Base-by-base conservation (phyloP, 2,797 vertebrate genomes). In the Streptopelia turtur region DNA sequence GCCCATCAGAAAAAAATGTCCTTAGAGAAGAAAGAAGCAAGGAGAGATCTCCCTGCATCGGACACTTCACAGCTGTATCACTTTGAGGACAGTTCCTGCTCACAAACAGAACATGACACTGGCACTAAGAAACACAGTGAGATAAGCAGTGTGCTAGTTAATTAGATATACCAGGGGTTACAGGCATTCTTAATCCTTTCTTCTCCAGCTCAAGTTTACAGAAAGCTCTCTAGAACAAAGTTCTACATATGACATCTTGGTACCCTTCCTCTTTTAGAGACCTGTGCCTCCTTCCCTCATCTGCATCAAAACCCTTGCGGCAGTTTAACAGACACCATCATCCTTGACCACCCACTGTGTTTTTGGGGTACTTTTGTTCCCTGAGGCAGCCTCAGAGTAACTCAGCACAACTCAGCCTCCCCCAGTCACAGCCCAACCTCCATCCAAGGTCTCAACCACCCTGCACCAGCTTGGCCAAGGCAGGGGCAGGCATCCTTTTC, bases 381-480 rank as follows among this genome's bases (percentile, higher is more conserved):
- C 25, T 11, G 11, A n/a, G 25, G 6, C 10, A 72, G 13, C 15
- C 45, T 71, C 56, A 59, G 55, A 72, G 16, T 27, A 90, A 80
- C 22, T 8, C 30, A 76, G 22, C 5, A 52, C 13, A 61, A 23
- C 10, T n/a, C 56, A 70, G 49, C 13, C n/a, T 64, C n/a, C 15
- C 25, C 12, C 0, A 5, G 28, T 27, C 33, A 24, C 35, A 64
- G 30, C 18, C 37, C 56, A 83, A 15, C 10, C 41, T 55, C 52
- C 39, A 47, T 10, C 30, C 27, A 30, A 64, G 47, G 23, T 63
- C 28, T 55, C 2, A 5, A 47, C 6, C 31, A 78, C 28, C 35
- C 14, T 2, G 13, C 31, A 76, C 16, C 27, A 65, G 16, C 0
- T 0, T 1, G 10, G 45, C 18, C 53, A 78, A 47, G 10, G 30